Conservation (phyloP, 2,797 vertebrate genomes). For the Chromobotia macracanthus region DNA sequence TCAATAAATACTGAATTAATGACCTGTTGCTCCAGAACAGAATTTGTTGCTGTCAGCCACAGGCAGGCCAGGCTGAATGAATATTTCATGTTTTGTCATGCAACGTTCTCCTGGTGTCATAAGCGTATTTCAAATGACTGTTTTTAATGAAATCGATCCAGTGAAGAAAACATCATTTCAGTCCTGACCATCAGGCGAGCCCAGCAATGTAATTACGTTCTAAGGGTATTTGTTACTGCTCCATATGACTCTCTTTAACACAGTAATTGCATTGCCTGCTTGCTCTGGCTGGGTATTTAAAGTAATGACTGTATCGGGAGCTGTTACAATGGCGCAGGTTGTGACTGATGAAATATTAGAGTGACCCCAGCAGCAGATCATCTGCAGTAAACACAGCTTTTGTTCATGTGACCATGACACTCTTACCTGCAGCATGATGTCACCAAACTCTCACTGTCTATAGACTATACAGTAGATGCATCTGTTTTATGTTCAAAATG, state of each 20-base stretch:
- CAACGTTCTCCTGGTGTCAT: constrained; percentile 56
- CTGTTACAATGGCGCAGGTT: constrained; percentile 71
- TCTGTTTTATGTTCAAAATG: neutral
- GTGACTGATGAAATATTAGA: constrained; percentile 70
- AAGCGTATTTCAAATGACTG: constrained; percentile 68
- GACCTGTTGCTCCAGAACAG: constrained; percentile 28
- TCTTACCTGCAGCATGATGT: constrained; percentile 14
- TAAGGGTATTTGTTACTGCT: constrained; percentile 69
- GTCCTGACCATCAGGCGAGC: constrained; percentile 68
- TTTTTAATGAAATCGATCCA: constrained; percentile 70
- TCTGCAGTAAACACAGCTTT: constrained; percentile 25
- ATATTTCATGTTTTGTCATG: constrained; percentile 50
- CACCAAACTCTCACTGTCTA: neutral
- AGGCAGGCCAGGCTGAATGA: constrained; percentile 33
- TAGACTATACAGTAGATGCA: neutral
- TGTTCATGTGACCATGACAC: constrained; percentile 19
- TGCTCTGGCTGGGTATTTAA: constrained; percentile 71
- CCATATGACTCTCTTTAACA: constrained; percentile 60
- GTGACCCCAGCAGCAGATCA: constrained; percentile 60
- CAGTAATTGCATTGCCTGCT: constrained; percentile 73
- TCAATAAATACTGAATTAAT: constrained; percentile 19
- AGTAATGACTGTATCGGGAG: constrained; percentile 71
- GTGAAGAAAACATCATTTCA: constrained; percentile 71
- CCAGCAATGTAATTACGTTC: constrained; percentile 72
- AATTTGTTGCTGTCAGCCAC: constrained; percentile 25